phyloP scores from a whole-genome alignment of 2,113 vertebrate species.

The Pygoscelis antarcticus region DNA sequence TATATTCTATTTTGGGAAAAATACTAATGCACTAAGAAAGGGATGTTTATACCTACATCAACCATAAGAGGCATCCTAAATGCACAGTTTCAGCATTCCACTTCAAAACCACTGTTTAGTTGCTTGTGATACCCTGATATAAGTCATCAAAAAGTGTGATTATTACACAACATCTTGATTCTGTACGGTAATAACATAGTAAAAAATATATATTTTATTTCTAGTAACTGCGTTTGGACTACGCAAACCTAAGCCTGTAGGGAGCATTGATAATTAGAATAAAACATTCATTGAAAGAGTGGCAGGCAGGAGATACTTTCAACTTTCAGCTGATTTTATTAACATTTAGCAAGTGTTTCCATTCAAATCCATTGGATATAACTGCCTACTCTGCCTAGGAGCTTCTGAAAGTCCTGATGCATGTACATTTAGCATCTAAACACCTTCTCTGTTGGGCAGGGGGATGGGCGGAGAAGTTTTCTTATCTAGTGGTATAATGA shows the following conservation, averaged over 20 bases:
- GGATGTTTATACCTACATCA: neutral
- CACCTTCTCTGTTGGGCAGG: neutral
- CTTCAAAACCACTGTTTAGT: neutral
- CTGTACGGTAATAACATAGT: neutral
- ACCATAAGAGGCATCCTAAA: neutral
- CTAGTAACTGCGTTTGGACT: neutral
- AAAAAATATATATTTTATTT: neutral
- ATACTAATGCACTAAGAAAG: neutral
- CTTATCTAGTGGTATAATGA: neutral
- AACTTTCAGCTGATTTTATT: neutral
- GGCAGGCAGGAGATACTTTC: neutral
- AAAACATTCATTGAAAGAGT: neutral
- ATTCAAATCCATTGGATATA: neutral
- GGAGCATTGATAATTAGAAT: neutral
- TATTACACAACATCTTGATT: neutral
- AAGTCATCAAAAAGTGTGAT: neutral
- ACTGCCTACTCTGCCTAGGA: neutral
- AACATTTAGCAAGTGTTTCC: neutral
- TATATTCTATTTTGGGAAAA: neutral
- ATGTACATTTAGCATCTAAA: neutral
- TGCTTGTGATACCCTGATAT: neutral
- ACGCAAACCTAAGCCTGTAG: neutral
- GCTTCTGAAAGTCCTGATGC: neutral
- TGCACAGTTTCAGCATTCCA: neutral
- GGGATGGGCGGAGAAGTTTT: neutral